Evolutionary conservation across 1,140 invertebrate species (phyloP).

Genomic region (Holotrichia oblita): DNA sequence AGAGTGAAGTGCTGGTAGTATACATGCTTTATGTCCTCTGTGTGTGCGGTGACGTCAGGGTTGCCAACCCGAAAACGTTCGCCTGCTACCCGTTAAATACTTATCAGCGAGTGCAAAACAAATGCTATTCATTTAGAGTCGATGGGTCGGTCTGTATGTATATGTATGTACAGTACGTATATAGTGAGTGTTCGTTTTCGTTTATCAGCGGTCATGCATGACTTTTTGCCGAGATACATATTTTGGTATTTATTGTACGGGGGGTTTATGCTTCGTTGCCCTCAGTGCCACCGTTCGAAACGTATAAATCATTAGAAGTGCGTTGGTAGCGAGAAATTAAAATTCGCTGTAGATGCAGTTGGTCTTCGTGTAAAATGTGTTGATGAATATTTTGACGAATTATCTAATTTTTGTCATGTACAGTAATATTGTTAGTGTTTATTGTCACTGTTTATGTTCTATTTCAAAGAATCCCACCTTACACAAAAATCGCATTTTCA

Average conservation of each 20-base stretch:
- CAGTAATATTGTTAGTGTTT: neutral
- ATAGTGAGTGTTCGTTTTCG: neutral
- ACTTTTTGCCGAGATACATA: constrained; percentile 16
- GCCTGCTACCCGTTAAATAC: neutral
- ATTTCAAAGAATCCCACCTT: no score
- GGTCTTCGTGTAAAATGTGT: neutral
- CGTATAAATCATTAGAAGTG: neutral
- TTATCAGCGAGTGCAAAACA: constrained; percentile 1
- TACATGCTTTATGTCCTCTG: neutral
- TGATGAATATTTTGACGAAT: neutral
- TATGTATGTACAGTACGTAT: no score
- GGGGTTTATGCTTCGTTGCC: neutral
- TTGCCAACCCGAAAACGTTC: constrained; percentile 1
- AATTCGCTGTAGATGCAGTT: neutral
- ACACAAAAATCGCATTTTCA: no score
- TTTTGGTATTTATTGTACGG: constrained; percentile 13
- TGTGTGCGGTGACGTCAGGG: neutral
- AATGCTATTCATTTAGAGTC: constrained; percentile 17
- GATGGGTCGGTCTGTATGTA: neutral
- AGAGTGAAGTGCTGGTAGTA: neutral
- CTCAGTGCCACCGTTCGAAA: neutral
- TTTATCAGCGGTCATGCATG: constrained; percentile 16
- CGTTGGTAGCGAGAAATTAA: constrained; percentile 2
- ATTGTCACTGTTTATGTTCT: no score
- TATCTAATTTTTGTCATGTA: neutral